Percentiles rank a stretch among this genome's conserved stretches.
Conservation (phyloP, 2,797 vertebrate species). For the Alosa sapidissima region DNA sequence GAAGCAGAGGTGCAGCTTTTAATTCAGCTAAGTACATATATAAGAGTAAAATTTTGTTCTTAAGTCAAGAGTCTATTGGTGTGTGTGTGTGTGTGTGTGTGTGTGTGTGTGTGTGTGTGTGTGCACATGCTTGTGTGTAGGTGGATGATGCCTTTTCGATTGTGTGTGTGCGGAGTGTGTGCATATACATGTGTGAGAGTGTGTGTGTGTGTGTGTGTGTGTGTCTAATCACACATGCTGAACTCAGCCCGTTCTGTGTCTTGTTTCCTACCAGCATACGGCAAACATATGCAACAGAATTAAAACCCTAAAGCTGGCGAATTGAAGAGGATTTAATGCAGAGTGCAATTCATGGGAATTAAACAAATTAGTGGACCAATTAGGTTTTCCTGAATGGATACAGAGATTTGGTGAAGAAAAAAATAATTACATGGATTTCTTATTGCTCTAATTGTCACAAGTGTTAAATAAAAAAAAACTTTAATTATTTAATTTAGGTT, state of each 20-base stretch:
- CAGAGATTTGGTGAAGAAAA: slow-evolving; percentile 71
- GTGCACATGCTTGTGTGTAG: neutral
- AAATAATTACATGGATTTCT: slow-evolving; percentile 74
- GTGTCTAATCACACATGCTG: slow-evolving; percentile 30
- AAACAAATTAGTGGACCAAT: slow-evolving; percentile 78
- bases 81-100: neutral
- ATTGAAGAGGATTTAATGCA: slow-evolving; percentile 78
- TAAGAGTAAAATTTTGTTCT: neutral
- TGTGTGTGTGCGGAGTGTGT: neutral
- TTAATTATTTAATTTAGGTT: too few relatives aligned
- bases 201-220: slow-evolving; percentile 27
- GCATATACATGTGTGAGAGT: neutral
- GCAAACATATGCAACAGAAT: slow-evolving; percentile 77
- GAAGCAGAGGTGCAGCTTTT: slow-evolving; percentile 8
- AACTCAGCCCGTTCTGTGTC: slow-evolving; percentile 33
- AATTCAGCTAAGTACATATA: neutral
- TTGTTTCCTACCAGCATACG: slow-evolving; percentile 43
- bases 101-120: neutral
- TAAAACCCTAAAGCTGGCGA: slow-evolving; percentile 78
- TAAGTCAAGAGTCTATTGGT: neutral
- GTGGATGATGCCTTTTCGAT: too few relatives aligned
- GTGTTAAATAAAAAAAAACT: slow-evolving; percentile 36
- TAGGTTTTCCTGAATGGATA: slow-evolving; percentile 67
- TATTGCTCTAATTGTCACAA: slow-evolving; percentile 65
- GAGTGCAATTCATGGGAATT: slow-evolving; percentile 74